These are phyloP conservation scores for Globodera ellingtonae DNA, from an alignment of 1,140 invertebrate genomes.

Conservation along the genomic window DNA sequence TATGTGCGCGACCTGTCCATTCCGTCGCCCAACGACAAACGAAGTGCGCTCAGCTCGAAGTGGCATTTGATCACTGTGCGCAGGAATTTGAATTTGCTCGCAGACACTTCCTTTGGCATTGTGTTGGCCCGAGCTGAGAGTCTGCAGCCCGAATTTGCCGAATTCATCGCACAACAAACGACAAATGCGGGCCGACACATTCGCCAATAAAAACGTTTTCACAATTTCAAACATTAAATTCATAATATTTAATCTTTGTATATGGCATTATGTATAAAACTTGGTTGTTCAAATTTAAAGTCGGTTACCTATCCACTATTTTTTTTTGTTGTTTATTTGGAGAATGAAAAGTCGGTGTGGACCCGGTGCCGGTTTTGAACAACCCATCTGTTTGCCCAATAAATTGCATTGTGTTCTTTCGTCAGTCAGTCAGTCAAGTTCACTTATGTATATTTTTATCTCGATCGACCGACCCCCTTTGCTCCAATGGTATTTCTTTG, in stretches of 20 bases:
- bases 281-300: no score
- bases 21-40: conserved; percentile 35
- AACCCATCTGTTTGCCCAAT: no score
- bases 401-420: no score
- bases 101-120: conserved; percentile 38
- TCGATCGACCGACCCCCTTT: no score
- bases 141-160: conserved; percentile 27
- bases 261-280: not conserved
- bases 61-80: conserved; percentile 36
- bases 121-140: conserved; percentile 29
- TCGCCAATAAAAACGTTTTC: not conserved
- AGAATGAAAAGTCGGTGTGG: no score
- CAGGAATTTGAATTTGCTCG: conserved; percentile 28
- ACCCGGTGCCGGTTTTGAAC: no score
- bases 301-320: no score
- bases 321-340: no score
- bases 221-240: not conserved
- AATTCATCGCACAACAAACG: conserved; percentile 32
- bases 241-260: conserved; percentile 1
- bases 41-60: conserved; percentile 5
- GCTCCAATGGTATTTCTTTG: no score
- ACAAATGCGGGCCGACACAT: conserved; percentile 11
- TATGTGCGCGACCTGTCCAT: conserved; percentile 40
- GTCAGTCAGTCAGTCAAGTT: no score
- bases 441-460: no score